These are phyloP conservation scores for Tuta absoluta DNA, from an alignment of 2,888 invertebrate species.

Conservation along the genomic window DNA sequence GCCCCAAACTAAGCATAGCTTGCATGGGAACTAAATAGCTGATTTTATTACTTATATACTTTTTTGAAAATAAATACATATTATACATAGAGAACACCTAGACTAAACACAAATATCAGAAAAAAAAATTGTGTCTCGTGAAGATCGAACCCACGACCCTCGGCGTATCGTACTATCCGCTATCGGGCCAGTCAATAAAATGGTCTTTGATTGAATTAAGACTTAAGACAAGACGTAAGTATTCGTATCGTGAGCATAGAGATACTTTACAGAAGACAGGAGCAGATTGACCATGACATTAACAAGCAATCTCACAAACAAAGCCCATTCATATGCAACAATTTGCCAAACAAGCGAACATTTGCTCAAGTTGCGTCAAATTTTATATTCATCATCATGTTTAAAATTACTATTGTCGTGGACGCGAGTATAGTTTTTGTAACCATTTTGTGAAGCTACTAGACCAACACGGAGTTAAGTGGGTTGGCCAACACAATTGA, in stretches of 20 bases:
- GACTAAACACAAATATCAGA: too few relatives aligned
- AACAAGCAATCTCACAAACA: slow-evolving; percentile 4
- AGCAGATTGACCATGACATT: slow-evolving; percentile 10
- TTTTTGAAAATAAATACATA: too few relatives aligned
- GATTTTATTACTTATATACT: too few relatives aligned
- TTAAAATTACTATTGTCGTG: slow-evolving; percentile 19
- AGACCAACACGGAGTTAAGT: slow-evolving; percentile 5
- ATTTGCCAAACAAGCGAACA: slow-evolving; percentile 13
- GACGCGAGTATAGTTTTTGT: slow-evolving; percentile 11
- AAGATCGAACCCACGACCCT: too few relatives aligned
- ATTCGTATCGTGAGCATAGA: background rate
- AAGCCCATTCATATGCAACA: slow-evolving; percentile 14
- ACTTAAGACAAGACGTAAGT: too few relatives aligned
- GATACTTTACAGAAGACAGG: background rate
- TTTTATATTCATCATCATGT: slow-evolving; percentile 13
- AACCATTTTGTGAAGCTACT: slow-evolving; percentile 11
- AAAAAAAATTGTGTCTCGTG: too few relatives aligned
- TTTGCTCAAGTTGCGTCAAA: slow-evolving; percentile 13
- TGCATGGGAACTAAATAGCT: too few relatives aligned
- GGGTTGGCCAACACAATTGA: slow-evolving; percentile 7
- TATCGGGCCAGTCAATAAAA: too few relatives aligned
- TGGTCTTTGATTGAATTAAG: too few relatives aligned
- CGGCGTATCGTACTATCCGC: too few relatives aligned
- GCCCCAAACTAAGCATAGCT: too few relatives aligned
- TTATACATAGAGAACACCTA: too few relatives aligned